Evolutionary conservation across 2,888 invertebrate genomes (phyloP).

Genomic region (Ametastegia equiseti): DNA sequence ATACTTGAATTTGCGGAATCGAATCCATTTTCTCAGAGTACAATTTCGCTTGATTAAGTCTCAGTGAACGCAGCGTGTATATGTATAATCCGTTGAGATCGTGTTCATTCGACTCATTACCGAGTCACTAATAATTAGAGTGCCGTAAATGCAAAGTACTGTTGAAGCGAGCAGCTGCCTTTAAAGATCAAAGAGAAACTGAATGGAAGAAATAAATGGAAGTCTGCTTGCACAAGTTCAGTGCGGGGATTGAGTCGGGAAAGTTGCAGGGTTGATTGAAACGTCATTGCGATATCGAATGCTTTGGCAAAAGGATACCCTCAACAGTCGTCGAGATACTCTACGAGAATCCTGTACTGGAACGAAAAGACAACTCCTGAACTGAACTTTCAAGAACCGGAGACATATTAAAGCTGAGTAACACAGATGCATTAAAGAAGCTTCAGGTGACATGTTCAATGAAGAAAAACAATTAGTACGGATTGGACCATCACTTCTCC

Average conservation of each 20-base stretch:
- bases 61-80: background rate
- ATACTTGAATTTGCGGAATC: background rate
- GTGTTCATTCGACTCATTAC: constrained; percentile 28
- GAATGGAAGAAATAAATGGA: constrained; percentile 54
- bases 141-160: constrained; percentile 27
- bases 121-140: constrained; percentile 46
- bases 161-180: constrained; percentile 30
- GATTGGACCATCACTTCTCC: background rate
- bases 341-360: constrained; percentile 1
- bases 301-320: constrained; percentile 49
- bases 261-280: constrained; percentile 52
- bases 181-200: constrained; percentile 59
- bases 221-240: constrained; percentile 50
- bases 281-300: constrained; percentile 55
- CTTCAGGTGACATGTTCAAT: background rate
- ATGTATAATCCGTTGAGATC: constrained; percentile 28
- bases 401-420: background rate
- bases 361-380: background rate
- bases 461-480: background rate
- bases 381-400: background rate
- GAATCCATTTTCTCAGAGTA: background rate
- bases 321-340: background rate
- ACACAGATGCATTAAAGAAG: background rate
- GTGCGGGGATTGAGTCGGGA: constrained; percentile 44
- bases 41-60: background rate